Conservation (phyloP, 2,888 invertebrate species). For the Cheilosia urbana region DNA sequence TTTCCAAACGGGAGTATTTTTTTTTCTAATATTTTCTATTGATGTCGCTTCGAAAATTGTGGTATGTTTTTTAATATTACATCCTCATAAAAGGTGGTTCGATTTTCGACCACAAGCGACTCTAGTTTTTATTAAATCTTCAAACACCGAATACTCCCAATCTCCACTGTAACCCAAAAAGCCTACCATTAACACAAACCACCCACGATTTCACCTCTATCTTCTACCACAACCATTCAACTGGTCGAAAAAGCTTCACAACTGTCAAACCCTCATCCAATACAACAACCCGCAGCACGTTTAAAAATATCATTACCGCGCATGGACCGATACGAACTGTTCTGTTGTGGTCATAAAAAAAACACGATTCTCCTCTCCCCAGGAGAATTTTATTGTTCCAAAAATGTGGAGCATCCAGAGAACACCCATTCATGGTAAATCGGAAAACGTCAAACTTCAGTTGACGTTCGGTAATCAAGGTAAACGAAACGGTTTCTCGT, state of each 20-base stretch:
- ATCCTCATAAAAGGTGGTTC: too few species aligned
- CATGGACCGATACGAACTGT: conserved; percentile 17
- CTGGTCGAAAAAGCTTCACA: conserved; percentile 23
- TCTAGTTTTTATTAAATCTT: too few species aligned
- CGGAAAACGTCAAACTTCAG: conserved; percentile 72
- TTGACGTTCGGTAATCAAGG: conserved; percentile 72
- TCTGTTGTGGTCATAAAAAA: background rate
- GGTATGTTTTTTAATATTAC: too few species aligned
- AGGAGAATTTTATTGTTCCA: conserved; percentile 14
- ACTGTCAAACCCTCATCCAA: background rate
- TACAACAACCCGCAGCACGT: conserved; percentile 1
- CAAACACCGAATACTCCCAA: too few species aligned
- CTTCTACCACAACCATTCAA: background rate
- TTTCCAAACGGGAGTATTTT: too few species aligned
- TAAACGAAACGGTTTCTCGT: conserved; percentile 61
- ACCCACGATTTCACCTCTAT: background rate
- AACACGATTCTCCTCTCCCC: background rate
- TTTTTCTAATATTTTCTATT: too few species aligned
- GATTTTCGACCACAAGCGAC: too few species aligned
- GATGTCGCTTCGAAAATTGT: too few species aligned
- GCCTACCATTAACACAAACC: background rate
- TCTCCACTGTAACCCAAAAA: background rate
- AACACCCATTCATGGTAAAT: conserved; percentile 44
- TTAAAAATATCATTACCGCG: conserved; percentile 10
- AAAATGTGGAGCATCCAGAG: conserved; percentile 24